phyloP scores from a whole-genome alignment of 2,797 vertebrate species.

The Sparus aurata region DNA sequence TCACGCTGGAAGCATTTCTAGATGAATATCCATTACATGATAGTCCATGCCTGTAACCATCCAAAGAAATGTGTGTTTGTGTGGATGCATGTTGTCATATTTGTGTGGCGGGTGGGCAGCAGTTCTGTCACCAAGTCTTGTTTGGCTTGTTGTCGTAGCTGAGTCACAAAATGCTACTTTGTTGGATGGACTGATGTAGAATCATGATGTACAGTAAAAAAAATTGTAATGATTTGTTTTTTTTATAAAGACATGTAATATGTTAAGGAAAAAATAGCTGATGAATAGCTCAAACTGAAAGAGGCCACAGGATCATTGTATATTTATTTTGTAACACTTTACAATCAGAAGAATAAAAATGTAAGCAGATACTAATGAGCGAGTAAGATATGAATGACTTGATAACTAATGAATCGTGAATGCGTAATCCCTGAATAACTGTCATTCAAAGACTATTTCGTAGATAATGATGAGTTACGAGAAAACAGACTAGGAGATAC shows the following conservation, averaged over 20 bases:
- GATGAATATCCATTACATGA: conserved; percentile 27
- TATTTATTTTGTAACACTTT: background rate
- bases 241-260: background rate
- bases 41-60: background rate
- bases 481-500: no score
- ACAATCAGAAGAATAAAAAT: no score
- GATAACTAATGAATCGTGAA: no score
- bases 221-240: background rate
- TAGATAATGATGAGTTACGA: no score
- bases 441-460: no score
- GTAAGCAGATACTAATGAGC: no score
- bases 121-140: background rate
- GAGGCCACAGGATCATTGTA: background rate
- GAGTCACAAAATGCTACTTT: background rate
- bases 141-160: background rate
- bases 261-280: background rate
- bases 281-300: background rate
- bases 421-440: no score
- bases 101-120: background rate
- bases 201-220: background rate
- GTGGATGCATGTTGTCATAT: conserved; percentile 8
- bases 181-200: background rate
- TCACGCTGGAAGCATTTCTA: conserved; percentile 37
- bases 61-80: conserved; percentile 1
- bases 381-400: no score